phyloP scores from a whole-genome alignment of 2,113 vertebrate species.

The Pyrgilauda ruficollis region DNA sequence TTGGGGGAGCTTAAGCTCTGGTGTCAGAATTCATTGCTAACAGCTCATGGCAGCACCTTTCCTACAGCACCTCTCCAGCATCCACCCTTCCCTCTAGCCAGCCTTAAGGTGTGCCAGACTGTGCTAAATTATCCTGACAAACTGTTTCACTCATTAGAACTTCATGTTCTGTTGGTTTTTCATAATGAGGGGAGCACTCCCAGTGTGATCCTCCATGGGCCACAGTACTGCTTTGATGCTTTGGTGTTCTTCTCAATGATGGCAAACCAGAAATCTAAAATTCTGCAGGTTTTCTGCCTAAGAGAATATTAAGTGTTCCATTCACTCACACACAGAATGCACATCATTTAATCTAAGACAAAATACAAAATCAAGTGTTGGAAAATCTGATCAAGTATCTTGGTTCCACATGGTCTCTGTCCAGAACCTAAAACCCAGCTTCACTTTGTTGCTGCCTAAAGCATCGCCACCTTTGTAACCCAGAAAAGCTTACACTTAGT shows the following conservation, averaged over 20 bases:
- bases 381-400: background rate
- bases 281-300: background rate
- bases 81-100: background rate
- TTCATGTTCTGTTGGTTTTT: background rate
- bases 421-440: background rate
- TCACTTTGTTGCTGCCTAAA: background rate
- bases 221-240: background rate
- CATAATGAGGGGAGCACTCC: background rate
- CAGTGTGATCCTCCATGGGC: background rate
- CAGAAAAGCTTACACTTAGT: background rate
- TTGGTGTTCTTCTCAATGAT: background rate
- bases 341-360: background rate
- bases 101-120: background rate
- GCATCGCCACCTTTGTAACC: background rate
- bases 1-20: background rate
- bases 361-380: background rate
- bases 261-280: background rate
- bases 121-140: background rate
- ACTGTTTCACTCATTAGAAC: background rate
- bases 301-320: background rate
- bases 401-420: background rate
- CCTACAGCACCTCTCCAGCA: background rate
- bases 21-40: background rate
- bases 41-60: background rate
- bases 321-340: background rate